phyloP scores from a whole-genome alignment of 2,113 vertebrate species.

The Tylochromis polylepis region DNA sequence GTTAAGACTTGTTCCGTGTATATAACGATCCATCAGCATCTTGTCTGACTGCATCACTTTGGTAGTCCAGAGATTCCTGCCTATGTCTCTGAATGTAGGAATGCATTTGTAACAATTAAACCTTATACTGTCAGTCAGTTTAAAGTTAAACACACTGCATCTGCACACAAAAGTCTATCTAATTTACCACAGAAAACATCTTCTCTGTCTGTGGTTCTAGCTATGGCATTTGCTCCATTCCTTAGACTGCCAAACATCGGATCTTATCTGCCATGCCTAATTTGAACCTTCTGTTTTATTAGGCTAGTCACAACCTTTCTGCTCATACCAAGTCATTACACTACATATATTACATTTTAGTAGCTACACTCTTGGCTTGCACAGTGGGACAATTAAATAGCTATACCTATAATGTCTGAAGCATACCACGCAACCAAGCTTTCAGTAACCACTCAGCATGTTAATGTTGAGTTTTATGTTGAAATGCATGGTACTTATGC shows the following conservation, averaged over 20 bases:
- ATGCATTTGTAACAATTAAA: not conserved
- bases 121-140: not conserved
- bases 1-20: slow-evolving; percentile 32
- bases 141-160: not conserved
- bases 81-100: not conserved
- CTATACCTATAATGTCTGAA: not conserved
- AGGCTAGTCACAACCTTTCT: not conserved
- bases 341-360: not conserved
- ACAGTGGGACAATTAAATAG: not conserved
- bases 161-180: not conserved
- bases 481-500: not conserved
- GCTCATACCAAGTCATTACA: not conserved
- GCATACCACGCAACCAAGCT: not conserved
- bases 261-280: not conserved
- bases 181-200: not conserved
- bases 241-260: not conserved
- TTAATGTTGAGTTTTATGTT: not conserved
- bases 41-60: not conserved
- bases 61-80: not conserved
- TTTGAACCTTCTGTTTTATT: not conserved
- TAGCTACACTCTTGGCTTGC: not conserved
- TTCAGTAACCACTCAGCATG: not conserved
- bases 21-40: slow-evolving; percentile 28
- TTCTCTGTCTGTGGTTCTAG: not conserved
- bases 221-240: not conserved